Percentiles rank a stretch among this genome's conserved stretches.
phyloP scores from a whole-genome alignment of 2,888 invertebrate genomes.

The Cosmopolites sordidus region DNA sequence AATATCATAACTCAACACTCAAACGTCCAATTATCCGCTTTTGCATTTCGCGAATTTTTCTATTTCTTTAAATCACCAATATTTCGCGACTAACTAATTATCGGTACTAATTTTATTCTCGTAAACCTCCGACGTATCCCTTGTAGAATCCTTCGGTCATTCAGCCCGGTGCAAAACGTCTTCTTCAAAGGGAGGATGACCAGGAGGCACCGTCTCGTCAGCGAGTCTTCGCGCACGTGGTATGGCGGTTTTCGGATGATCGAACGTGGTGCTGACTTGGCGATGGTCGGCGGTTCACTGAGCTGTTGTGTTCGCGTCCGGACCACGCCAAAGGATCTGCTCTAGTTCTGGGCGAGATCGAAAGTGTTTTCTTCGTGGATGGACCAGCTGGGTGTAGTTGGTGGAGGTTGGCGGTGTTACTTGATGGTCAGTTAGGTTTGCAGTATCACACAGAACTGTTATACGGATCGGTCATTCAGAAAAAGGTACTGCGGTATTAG shows the following conservation, averaged over 20 bases:
- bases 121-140: no score
- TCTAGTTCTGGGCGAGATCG: constrained; percentile 31
- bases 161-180: no score
- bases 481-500: no score
- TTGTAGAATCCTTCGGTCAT: no score
- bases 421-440: constrained; percentile 27
- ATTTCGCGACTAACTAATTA: no score
- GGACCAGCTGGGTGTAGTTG: constrained; percentile 24
- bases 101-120: no score
- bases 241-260: constrained; percentile 13
- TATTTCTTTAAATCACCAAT: no score
- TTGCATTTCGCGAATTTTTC: no score
- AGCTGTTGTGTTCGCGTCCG: constrained; percentile 21
- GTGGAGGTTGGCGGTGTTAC: constrained; percentile 26
- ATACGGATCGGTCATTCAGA: background rate
- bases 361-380: constrained; percentile 29
- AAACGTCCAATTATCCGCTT: no score
- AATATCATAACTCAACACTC: no score
- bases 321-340: constrained; percentile 30
- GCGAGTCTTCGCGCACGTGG: constrained; percentile 24
- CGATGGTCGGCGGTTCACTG: constrained; percentile 29
- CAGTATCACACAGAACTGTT: constrained; percentile 3
- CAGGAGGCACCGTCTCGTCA: constrained; percentile 2
- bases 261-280: constrained; percentile 25
- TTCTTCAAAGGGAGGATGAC: no score